Conservation (phyloP, 2,797 vertebrate genomes). For the Pipistrellus nathusii region DNA sequence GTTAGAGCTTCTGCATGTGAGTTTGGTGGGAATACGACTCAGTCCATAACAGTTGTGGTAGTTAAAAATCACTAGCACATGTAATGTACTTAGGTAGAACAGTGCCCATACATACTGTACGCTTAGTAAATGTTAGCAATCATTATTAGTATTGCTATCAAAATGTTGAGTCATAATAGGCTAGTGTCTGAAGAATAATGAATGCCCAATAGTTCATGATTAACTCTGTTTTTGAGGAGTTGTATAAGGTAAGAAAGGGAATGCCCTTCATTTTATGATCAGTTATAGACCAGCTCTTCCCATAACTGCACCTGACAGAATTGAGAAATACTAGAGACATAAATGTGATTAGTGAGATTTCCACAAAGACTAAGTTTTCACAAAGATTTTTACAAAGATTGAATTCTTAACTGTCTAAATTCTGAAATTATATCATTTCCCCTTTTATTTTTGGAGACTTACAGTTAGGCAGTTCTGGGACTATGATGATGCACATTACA, state of each 20-base stretch:
- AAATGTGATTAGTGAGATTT: not conserved
- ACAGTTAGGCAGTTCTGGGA: not conserved
- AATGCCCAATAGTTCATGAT: not conserved
- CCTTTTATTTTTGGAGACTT: not conserved
- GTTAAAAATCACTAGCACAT: not conserved
- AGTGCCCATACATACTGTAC: not conserved
- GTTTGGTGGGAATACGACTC: not conserved
- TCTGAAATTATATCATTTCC: not conserved
- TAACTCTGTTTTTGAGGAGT: not conserved
- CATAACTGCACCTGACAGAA: not conserved
- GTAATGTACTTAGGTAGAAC: not conserved
- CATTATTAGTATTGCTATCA: not conserved
- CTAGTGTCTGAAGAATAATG: not conserved
- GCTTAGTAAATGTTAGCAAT: not conserved
- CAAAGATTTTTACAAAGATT: slow-evolving; percentile 27
- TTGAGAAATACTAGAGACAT: not conserved
- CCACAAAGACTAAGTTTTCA: not conserved
- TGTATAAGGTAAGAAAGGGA: not conserved
- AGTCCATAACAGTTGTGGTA: not conserved
- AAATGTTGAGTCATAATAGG: not conserved
- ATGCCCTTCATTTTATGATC: not conserved
- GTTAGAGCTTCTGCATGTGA: not conserved
- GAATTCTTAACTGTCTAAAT: slow-evolving; percentile 1
- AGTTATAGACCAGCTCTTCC: not conserved
- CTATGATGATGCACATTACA: not conserved